Evolutionary conservation across 2,113 vertebrate genomes (phyloP), one percentile per base, ranked within the genome.

Genomic region (Bufo gargarizans): DNA sequence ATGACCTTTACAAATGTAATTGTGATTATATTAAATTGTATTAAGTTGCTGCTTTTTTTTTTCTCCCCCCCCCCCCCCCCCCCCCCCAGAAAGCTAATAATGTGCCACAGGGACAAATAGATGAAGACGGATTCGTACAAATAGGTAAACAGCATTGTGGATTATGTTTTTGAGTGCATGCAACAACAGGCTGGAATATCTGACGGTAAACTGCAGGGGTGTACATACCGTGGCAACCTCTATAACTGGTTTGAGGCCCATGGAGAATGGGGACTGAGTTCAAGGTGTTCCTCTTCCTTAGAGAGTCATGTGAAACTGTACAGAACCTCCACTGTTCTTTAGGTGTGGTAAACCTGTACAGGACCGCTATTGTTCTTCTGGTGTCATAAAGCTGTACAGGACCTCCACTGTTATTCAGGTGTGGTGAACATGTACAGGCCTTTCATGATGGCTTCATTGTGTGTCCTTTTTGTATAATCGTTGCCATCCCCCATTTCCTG

Each of bases 111-210:
- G 59, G 17, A 22, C 80, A 12, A 71, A 84, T 16, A 86, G 65
- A 55, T 33, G 87, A 89, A 84, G 81, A 89, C 11, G 87, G 87
- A 6, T 89, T 65, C 74, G 58, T 84, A 56, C 72, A 84, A 84
- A 84, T 89, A 84, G 87, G 87, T 89, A 89, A 88, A 17, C 0
- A 3, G 4, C 16, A 9, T 47, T 43, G 14, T 76, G 11, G 13
- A 0, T 6, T 76, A 8, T 19, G 16, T 20, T 9, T 33, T 3
- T 45, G 1, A 19, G 5, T 50, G 16, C 17, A 1, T 76, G 7
- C 1, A 50, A 0, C 14, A 16, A 16, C 59, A 17, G 59, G 59
- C 59, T 19, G 59, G 14, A 61, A 14, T 59, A 3, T 3, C 19
- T 3, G 4, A 19, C 3, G 17, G 59, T 61, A 16, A 17, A 19